Conservation (phyloP, 2,113 vertebrate genomes). For the Ptilonorhynchus violaceus region DNA sequence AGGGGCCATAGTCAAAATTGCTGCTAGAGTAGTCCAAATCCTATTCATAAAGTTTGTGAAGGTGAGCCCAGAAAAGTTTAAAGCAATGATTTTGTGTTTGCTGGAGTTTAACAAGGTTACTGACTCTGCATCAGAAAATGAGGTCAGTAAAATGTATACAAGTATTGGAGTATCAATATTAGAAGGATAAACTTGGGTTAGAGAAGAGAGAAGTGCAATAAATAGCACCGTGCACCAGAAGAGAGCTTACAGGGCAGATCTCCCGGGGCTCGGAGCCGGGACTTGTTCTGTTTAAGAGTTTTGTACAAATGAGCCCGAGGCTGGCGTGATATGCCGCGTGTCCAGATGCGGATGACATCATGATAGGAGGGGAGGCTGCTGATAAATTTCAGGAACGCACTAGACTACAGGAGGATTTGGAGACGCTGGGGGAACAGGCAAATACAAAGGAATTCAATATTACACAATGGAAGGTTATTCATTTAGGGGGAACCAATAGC, state of each 20-base stretch:
- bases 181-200: slow-evolving; percentile 4
- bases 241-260: neutral
- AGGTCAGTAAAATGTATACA: neutral
- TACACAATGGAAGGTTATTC: slow-evolving; percentile 42
- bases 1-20: neutral
- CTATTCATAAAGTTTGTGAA: slow-evolving; percentile 13
- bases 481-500: slow-evolving; percentile 9
- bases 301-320: neutral
- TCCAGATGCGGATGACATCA: slow-evolving; percentile 46
- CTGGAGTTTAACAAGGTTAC: neutral
- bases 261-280: neutral
- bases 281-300: neutral
- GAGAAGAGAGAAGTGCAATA: neutral
- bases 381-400: slow-evolving; percentile 53
- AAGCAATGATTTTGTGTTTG: neutral
- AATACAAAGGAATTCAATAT: slow-evolving; percentile 26
- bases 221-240: neutral
- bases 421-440: neutral
- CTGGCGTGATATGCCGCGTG: neutral
- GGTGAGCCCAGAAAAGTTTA: neutral
- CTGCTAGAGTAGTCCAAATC: neutral
- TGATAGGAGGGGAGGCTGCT: slow-evolving; percentile 42
- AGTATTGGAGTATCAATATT: neutral
- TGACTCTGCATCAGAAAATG: neutral
- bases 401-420: slow-evolving; percentile 48